Percentiles rank a stretch among this genome's conserved stretches.
These are phyloP conservation scores for Polymixis lichenea DNA, from an alignment of 2,888 invertebrate species.

Conservation along the genomic window DNA sequence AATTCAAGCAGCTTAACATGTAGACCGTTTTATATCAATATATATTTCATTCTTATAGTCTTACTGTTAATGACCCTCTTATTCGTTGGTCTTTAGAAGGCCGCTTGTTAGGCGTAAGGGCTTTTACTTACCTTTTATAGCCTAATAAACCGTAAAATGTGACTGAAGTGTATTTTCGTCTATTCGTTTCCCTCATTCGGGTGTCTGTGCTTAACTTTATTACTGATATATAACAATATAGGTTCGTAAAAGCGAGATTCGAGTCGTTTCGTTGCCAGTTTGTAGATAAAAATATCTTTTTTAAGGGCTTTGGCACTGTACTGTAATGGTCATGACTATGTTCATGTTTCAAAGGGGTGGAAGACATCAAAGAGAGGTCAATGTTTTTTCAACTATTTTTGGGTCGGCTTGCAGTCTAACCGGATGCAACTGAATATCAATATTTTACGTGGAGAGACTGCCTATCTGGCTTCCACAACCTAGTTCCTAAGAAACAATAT, in stretches of 20 bases:
- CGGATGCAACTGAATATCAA: too few relatives aligned
- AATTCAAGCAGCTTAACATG: conserved; percentile 9
- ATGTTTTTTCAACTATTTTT: too few relatives aligned
- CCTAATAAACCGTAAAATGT: conserved; percentile 59
- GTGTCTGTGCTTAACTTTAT: conserved; percentile 43
- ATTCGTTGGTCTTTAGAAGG: conserved; percentile 51
- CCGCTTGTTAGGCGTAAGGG: conserved; percentile 56
- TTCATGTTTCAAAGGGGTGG: not conserved
- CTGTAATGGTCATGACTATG: not conserved
- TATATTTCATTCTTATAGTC: conserved; percentile 17
- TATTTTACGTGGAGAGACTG: too few relatives aligned
- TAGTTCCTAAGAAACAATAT: too few relatives aligned
- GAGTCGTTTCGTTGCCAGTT: not conserved
- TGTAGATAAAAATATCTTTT: not conserved
- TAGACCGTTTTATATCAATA: conserved; percentile 3
- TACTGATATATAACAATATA: conserved; percentile 19
- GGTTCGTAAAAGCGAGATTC: conserved; percentile 21
- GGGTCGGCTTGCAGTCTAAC: too few relatives aligned
- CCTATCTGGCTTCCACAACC: too few relatives aligned
- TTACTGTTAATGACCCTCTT: conserved; percentile 41
- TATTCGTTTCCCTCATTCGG: conserved; percentile 40
- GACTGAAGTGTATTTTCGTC: conserved; percentile 47
- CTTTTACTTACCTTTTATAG: conserved; percentile 62
- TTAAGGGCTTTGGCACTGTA: not conserved
- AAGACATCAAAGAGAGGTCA: not conserved